Base-by-base conservation (phyloP, 2,113 vertebrate genomes). In the Eurystomus gularis region DNA sequence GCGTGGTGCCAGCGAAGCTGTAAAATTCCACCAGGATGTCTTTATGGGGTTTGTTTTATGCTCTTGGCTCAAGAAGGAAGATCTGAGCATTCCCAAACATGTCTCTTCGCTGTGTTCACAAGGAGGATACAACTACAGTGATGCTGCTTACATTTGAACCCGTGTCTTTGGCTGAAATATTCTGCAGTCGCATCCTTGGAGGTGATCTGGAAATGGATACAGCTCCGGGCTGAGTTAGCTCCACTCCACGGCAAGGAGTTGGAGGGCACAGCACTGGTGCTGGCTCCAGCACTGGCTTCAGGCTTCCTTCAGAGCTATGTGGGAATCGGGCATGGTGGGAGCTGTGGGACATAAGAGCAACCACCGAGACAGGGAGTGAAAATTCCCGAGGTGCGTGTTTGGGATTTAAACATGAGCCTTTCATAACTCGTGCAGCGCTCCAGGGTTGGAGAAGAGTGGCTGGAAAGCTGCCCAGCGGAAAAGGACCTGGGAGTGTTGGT, bases 61-160 rank as follows among this genome's bases (percentile, higher is more conserved):
- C 54, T 54, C 23, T 66, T 71, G 58, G 65, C 72, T 81, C 37
- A 11, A 46, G 42, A 35, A 51, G 33, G 35, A 76, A 3, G 2
- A 25, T 8, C 73, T 0, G 1, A 26, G 33, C 39, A 8, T 86
- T 92, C 52, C 72, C 72, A 68, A 60, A 11, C 26, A 2, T 6
- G 49, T 82, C 0, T 0, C 31, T 85, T 72, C 37, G 4, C 28
- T 66, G 75, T n/a, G 48, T 71, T 77, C 51, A 17, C 2, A 2
- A 66, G 33, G 37, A 29, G 60, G 48, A 29, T 68, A 55, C 25
- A 49, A 19, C 69, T 26, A 2, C 13, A 18, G 29, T 16, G 60
- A n/a, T 60, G 76, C 68, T 70, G 7, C 55, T 82, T 44, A 3
- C 0, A 3, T 37, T n/a, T 18, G 55, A 12, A 48, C 1, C 0